Conservation (phyloP, 2,797 vertebrate species). For the Tinamus major region DNA sequence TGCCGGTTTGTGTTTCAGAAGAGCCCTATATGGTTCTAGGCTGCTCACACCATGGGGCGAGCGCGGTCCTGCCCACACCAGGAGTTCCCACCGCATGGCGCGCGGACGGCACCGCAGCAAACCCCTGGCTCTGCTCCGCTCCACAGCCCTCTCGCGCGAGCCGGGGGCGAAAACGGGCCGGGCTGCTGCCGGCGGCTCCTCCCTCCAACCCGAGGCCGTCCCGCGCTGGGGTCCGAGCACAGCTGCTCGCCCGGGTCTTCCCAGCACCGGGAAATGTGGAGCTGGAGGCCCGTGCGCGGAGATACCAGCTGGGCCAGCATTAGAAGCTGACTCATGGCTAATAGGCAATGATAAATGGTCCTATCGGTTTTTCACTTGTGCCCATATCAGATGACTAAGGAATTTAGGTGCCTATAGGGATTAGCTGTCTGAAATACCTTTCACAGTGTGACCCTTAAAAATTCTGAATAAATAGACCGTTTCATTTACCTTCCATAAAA, state of each 20-base stretch:
- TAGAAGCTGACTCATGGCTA: conserved; percentile 44
- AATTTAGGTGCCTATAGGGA: conserved; percentile 41
- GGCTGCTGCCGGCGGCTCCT: not conserved
- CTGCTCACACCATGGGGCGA: rapidly evolving
- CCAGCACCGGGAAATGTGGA: not conserved
- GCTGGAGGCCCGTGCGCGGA: not conserved
- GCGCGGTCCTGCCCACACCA: not conserved
- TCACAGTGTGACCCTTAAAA: not conserved
- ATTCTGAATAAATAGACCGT: not conserved
- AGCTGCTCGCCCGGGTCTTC: not conserved
- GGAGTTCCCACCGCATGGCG: not conserved
- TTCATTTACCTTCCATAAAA: not conserved
- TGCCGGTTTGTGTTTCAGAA: rapidly evolving
- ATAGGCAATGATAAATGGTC: not conserved
- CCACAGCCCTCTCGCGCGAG: rapidly evolving
- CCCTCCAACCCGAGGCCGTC: rapidly evolving
- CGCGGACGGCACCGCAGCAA: not conserved
- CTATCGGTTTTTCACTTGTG: not conserved
- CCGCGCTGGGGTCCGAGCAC: not conserved
- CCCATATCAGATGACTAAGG: conserved; percentile 53
- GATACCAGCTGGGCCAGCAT: not conserved
- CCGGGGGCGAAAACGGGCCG: rapidly evolving
- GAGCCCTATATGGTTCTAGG: not conserved
- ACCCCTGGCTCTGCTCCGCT: not conserved
- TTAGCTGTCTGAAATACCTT: conserved; percentile 6